These are phyloP conservation scores for Pogonognathellus flavescens DNA, from an alignment of 1,140 invertebrate species.

Conservation along the genomic window DNA sequence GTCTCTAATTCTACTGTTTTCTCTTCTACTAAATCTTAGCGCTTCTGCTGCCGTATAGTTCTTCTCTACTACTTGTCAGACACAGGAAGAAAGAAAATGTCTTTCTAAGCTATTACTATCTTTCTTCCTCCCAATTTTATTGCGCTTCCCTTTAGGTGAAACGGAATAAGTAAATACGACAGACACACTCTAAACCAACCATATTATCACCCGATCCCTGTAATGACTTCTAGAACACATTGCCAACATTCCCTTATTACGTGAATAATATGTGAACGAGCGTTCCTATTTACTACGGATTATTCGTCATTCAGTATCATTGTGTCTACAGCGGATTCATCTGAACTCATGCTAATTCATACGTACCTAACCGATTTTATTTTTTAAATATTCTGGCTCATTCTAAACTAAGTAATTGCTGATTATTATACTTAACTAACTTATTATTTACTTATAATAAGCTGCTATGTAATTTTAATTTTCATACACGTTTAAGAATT, in stretches of 20 bases:
- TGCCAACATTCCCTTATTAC: conserved; percentile 50
- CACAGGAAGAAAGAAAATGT: background rate
- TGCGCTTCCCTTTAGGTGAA: background rate
- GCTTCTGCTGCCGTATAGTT: background rate
- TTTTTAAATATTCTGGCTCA: too few relatives aligned
- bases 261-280: background rate
- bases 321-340: too few relatives aligned
- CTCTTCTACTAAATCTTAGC: background rate
- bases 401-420: too few relatives aligned
- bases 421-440: too few relatives aligned
- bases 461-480: too few relatives aligned
- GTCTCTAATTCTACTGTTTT: background rate
- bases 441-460: too few relatives aligned
- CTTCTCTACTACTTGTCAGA: background rate
- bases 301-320: background rate
- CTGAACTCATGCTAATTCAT: too few relatives aligned
- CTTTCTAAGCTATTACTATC: background rate
- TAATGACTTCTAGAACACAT: conserved; percentile 55
- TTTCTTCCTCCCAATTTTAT: background rate
- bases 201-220: background rate
- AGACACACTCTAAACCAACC: background rate
- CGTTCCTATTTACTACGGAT: background rate
- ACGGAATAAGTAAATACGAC: background rate
- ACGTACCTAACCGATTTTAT: too few relatives aligned
- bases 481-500: too few relatives aligned